Base-by-base conservation (phyloP, 2,113 vertebrate species). In the Bufo gargarizans region DNA sequence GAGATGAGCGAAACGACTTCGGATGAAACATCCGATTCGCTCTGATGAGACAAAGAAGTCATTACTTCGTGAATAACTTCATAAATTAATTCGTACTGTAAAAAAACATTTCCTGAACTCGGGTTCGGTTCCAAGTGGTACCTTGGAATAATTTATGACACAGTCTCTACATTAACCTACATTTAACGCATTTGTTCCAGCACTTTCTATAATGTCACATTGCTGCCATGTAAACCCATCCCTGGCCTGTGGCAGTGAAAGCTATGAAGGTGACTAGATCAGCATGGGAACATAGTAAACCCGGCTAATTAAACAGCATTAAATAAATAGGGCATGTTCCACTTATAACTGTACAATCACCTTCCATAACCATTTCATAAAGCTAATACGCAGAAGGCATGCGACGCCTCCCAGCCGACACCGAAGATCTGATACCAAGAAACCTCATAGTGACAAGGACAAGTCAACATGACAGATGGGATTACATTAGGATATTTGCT, bases 231-330 rank as follows among this genome's bases (percentile, higher is more conserved):
- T 10, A 20, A 47, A 47, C 58, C 63, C 61, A 83, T 53, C 63
- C 63, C 82, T 71, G 49, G 47, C 81, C 81, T 22, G 61, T 17
- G 82, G 82, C 63, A 69, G 13, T 82, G 43, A 43, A 67, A 50
- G 80, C 65, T 47, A 82, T 82, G 12, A 82, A 47, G 11, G 81
- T 22, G 47, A 83, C 47, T 71, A 71, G 43, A n/a, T 12, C 47
- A 33, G n/a, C 13, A 4, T 33, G 33, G 20, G 71, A 33, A 43
- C 6, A 84, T 20, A 55, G 47, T 53, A 69, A 49, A n/a, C 43
- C 9, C 47, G 50, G 65, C 67, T 69, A 22, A 69, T 16, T 22
- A 69, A 53, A 33, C 82, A 17, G 20, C 43, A n/a, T 13, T 84
- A 49, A 55, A 84, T 67, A 55, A 45, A 49, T 45, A 45, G 14